Evolutionary conservation across 2,888 invertebrate genomes (phyloP).

Genomic region (Autographa pulchrina): DNA sequence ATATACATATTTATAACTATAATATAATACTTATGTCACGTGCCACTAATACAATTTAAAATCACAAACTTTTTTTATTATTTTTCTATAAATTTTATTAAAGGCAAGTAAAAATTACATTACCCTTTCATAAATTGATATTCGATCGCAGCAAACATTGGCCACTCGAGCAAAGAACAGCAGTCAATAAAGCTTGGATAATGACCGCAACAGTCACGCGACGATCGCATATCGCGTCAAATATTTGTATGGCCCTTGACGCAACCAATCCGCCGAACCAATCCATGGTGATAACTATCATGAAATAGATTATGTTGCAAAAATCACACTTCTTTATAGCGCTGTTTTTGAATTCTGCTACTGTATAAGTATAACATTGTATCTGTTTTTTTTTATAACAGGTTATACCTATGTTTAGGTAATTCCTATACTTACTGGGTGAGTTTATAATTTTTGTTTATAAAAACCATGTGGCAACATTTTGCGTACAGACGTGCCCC

Average conservation of each 20-base stretch:
- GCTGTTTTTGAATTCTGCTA: neutral
- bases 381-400: neutral
- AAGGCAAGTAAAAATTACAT: too few relatives aligned
- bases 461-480: too few relatives aligned
- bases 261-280: neutral
- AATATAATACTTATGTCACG: too few relatives aligned
- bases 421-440: too few relatives aligned
- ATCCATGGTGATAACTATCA: neutral
- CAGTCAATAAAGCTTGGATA: neutral
- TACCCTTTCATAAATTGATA: neutral
- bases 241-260: slow-evolving; percentile 5
- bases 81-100: too few relatives aligned
- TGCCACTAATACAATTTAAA: too few relatives aligned
- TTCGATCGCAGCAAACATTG: neutral
- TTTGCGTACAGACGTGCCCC: too few relatives aligned
- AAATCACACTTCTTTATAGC: neutral
- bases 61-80: too few relatives aligned
- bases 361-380: neutral
- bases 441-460: too few relatives aligned
- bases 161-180: neutral
- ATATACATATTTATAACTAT: too few relatives aligned
- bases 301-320: neutral
- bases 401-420: neutral
- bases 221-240: slow-evolving; percentile 1
- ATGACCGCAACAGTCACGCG: slow-evolving; percentile 6